phyloP scores from a whole-genome alignment of 30 jellyfish, hydroid and myxozoan genomes.

The Hydra vulgaris region DNA sequence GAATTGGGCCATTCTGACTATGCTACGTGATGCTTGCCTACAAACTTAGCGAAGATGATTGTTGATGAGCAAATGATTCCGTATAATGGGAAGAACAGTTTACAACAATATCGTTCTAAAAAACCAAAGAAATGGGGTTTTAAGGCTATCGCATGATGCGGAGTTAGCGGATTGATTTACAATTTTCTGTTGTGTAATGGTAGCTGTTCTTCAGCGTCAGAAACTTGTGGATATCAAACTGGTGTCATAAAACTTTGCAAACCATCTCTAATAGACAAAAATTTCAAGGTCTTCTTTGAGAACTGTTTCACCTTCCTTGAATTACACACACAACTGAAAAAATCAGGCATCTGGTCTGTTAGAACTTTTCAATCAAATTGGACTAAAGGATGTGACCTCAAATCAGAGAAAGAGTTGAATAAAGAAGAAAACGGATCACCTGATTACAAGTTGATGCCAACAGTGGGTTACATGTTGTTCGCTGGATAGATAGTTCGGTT shows the following conservation, averaged over 20 bases:
- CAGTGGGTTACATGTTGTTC: not conserved
- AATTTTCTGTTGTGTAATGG: not conserved
- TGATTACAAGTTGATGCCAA: too few species aligned
- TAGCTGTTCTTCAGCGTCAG: not conserved
- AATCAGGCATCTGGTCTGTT: not conserved
- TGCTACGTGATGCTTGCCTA: not conserved
- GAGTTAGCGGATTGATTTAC: not conserved
- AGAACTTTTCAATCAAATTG: not conserved
- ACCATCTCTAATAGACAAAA: not conserved
- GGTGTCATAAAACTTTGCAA: not conserved
- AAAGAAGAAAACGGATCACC: not conserved
- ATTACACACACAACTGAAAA: not conserved
- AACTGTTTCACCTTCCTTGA: not conserved
- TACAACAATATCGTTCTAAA: not conserved
- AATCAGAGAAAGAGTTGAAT: not conserved
- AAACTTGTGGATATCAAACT: not conserved
- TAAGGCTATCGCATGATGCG: not conserved
- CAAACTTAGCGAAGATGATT: not conserved
- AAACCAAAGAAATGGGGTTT: not conserved
- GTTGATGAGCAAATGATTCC: not conserved
- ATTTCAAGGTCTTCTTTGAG: not conserved
- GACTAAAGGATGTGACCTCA: not conserved
- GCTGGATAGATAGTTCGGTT: not conserved
- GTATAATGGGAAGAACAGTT: not conserved
- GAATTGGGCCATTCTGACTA: not conserved